Base-by-base conservation (phyloP, 2,113 vertebrate genomes). In the Crotalus tigris region DNA sequence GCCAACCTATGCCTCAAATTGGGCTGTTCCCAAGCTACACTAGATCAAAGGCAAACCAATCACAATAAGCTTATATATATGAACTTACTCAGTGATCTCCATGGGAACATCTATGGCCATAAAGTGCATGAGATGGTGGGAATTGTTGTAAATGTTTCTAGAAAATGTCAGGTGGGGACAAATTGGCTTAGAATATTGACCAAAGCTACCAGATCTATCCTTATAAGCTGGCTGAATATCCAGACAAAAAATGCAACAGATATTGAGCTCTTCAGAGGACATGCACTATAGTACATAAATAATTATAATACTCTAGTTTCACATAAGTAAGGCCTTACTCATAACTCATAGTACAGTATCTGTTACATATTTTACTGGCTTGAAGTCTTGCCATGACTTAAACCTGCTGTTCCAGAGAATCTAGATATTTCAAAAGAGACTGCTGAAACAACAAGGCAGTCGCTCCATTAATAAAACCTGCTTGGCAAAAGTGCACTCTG, bases 311-410 rank as follows among this genome's bases (percentile, higher is more conserved):
- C 59, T 44, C 59, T 81, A 93, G 94, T 91, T 87, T 93, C 69
- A 64, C 33, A 90, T 75, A 51, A 29, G 23, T 46, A 61, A 86
- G 33, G 46, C 75, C 6, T 61, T 53, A 29, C 13, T 61, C 87
- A 89, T 24, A 26, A 21, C 15, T 64, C 90, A 89, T 11, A 33
- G 24, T 39, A 85, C 93, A 95, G 46, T 0, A 87, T 96, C 96
- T 96, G 95, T 93, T 95, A 93, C 96, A 95, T 64, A 0, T 93
- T 94, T 95, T 93, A 92, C 93, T 93, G 91, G n/a, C 95, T 95
- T 94, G 94, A 95, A 93, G 91, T 91, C 49, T 94, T 49, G 88
- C 95, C 7, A 93, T 90, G 94, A 94, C 17, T 92, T 91, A 97
- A 96, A 96, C 89, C 55, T 90, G 75, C 0, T 0, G 44, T 92